Evolutionary conservation across 2,888 invertebrate species (phyloP).

Genomic region (Gastracanthus pulcherrimus): DNA sequence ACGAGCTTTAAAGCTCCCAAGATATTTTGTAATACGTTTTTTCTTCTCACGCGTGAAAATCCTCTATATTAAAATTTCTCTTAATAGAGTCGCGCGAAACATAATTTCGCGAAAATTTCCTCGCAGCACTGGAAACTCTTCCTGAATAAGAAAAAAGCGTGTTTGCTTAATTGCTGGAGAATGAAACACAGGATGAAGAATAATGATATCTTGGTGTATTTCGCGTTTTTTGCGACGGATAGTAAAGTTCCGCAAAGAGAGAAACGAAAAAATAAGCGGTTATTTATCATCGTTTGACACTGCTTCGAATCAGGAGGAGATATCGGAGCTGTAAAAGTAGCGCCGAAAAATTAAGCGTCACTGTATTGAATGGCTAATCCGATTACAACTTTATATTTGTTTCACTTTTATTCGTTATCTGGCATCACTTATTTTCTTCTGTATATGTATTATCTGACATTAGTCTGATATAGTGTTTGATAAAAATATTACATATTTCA

Average conservation of each 20-base stretch:
- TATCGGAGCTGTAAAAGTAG: not conserved
- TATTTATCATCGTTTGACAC: not conserved
- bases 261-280: not conserved
- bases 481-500: no score
- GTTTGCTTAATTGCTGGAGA: not conserved
- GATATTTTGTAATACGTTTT: slow-evolving; percentile 28
- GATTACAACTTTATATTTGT: not conserved
- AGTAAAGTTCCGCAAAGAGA: not conserved
- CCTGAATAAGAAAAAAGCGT: not conserved
- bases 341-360: not conserved
- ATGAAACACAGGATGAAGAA: not conserved
- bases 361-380: not conserved
- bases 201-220: no score
- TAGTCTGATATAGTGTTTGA: not conserved
- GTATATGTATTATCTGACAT: not conserved
- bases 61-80: slow-evolving; percentile 35
- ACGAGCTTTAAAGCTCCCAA: slow-evolving; percentile 39
- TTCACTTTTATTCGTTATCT: not conserved
- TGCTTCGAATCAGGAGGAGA: not conserved
- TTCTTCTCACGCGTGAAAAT: not conserved
- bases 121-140: no score
- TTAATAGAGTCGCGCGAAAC: not conserved
- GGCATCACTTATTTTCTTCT: not conserved
- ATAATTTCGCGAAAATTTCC: slow-evolving; percentile 2
- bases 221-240: not conserved